phyloP scores from a whole-genome alignment of 2,797 vertebrate genomes.

The Chromobotia macracanthus region DNA sequence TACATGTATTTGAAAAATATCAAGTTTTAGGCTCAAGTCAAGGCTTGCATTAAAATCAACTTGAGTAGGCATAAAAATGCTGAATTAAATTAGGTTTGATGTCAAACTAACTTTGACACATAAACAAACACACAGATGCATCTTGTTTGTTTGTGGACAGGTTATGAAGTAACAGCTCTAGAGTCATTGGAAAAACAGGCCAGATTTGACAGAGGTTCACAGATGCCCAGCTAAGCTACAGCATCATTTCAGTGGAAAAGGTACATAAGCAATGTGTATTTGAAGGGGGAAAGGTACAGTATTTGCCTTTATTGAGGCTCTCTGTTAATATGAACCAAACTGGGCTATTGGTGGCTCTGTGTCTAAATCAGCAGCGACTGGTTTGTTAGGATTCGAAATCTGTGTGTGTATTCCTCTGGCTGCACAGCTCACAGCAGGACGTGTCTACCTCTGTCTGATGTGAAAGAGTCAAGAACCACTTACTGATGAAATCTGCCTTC shows the following conservation, averaged over 20 bases:
- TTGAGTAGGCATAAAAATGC: too few species aligned
- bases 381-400: background rate
- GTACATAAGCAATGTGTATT: background rate
- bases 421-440: background rate
- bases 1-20: too few species aligned
- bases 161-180: background rate
- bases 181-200: background rate
- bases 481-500: conserved; percentile 35
- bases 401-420: background rate
- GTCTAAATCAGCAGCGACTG: background rate
- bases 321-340: background rate
- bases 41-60: too few species aligned
- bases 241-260: background rate
- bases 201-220: background rate
- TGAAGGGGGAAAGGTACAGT: background rate
- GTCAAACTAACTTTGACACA: background rate
- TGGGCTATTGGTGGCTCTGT: background rate
- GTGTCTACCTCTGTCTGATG: conserved; percentile 22
- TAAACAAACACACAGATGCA: background rate
- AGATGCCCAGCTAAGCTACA: background rate
- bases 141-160: conserved; percentile 3
- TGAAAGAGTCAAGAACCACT: conserved; percentile 54
- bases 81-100: background rate
- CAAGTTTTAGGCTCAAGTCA: too few species aligned
- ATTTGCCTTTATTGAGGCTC: background rate